These are phyloP conservation scores for Somateria mollissima DNA, from an alignment of 2,797 vertebrate species.

Conservation along the genomic window DNA sequence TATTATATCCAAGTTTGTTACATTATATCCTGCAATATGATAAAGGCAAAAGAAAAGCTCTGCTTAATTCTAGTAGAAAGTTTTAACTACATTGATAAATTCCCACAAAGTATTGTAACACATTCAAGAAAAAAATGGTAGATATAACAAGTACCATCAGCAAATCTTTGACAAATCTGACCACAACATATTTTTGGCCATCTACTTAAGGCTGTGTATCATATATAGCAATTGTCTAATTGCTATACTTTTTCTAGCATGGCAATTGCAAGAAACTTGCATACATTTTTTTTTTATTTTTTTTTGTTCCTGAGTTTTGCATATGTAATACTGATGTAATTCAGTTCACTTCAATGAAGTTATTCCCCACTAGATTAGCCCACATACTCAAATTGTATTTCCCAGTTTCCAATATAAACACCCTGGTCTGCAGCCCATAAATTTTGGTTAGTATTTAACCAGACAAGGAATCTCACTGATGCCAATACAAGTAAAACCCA, in stretches of 20 bases:
- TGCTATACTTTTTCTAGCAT: background rate
- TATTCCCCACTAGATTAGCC: conserved; percentile 21
- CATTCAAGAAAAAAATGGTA: background rate
- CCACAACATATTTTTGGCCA: background rate
- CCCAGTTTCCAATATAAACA: conserved; percentile 44
- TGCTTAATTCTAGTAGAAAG: background rate
- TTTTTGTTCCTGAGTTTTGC: background rate
- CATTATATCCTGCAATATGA: background rate
- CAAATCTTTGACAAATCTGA: background rate
- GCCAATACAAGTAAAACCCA: conserved; percentile 11
- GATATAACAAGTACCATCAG: background rate
- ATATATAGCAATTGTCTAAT: background rate
- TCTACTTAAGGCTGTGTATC: background rate
- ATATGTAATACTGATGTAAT: conserved; percentile 49
- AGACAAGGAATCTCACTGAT: conserved; percentile 3
- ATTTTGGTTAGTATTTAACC: background rate
- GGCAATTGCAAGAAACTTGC: too few relatives aligned
- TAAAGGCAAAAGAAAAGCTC: background rate
- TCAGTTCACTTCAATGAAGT: background rate
- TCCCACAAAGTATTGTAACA: background rate
- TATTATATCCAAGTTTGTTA: background rate
- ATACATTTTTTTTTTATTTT: background rate
- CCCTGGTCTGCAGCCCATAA: background rate
- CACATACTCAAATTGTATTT: conserved; percentile 11
- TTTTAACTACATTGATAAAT: background rate